phyloP scores from a whole-genome alignment of 1,140 invertebrate species.

The Notospermus geniculatus region DNA sequence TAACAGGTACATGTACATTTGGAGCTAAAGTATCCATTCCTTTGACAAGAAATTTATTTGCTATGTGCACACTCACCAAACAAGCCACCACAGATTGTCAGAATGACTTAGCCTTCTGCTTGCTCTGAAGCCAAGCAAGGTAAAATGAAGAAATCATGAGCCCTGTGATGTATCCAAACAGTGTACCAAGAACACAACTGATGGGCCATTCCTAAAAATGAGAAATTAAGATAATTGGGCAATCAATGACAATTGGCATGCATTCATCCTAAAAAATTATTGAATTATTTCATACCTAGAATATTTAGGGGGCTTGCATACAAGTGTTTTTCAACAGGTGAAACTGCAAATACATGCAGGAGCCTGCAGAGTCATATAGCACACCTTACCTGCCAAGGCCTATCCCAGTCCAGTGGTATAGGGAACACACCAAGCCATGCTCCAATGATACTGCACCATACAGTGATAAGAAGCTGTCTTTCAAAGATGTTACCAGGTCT shows the following conservation, averaged over 20 bases:
- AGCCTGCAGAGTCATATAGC: background rate
- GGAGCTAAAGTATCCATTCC: too few relatives aligned
- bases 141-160: constrained; percentile 12
- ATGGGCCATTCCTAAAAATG: constrained; percentile 26
- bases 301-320: background rate
- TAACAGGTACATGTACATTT: too few relatives aligned
- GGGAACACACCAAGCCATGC: constrained; percentile 83
- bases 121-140: constrained; percentile 1
- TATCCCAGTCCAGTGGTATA: constrained; percentile 90
- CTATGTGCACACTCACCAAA: too few relatives aligned
- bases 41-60: too few relatives aligned
- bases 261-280: too few relatives aligned
- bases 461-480: constrained; percentile 33
- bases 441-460: constrained; percentile 65
- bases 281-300: background rate
- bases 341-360: background rate
- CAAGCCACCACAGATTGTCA: too few relatives aligned
- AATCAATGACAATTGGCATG: too few relatives aligned
- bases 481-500: constrained; percentile 39
- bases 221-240: background rate
- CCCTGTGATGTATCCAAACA: constrained; percentile 19
- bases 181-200: constrained; percentile 21
- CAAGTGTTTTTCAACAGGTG: background rate
- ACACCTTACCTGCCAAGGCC: constrained; percentile 71
- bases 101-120: too few relatives aligned